Evolutionary conservation across 2,888 invertebrate genomes (phyloP).

Genomic region (Sesia apiformis): DNA sequence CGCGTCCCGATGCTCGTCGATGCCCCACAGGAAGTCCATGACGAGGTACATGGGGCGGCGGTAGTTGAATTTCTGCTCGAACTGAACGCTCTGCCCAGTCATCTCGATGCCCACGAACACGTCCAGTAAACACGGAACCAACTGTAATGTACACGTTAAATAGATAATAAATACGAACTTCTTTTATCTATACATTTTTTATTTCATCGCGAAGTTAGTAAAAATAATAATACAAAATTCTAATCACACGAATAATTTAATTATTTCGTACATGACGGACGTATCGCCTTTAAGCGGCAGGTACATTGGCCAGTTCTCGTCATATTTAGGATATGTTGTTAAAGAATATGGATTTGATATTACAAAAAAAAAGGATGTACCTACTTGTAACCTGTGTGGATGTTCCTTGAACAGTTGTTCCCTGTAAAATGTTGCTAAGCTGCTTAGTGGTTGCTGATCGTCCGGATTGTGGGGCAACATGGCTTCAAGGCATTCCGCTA

Average conservation of each 20-base stretch:
- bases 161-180: too few species aligned
- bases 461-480: conserved; percentile 84
- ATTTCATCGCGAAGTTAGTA: too few species aligned
- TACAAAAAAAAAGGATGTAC: not conserved
- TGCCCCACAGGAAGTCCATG: conserved; percentile 93
- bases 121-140: conserved; percentile 86
- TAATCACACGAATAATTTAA: too few species aligned
- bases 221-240: too few species aligned
- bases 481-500: conserved; percentile 92
- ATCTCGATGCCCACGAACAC: conserved; percentile 98
- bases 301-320: too few species aligned
- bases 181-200: too few species aligned
- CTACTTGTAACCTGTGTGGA: conserved; percentile 80
- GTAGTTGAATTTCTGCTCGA: conserved; percentile 98
- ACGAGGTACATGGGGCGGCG: conserved; percentile 95
- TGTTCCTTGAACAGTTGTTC: conserved; percentile 86
- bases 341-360: too few species aligned
- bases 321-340: too few species aligned
- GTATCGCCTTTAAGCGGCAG: too few species aligned
- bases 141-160: conserved; percentile 46
- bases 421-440: conserved; percentile 72
- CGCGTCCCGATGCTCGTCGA: conserved; percentile 83
- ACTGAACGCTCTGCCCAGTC: conserved; percentile 96
- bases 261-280: too few species aligned
- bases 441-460: conserved; percentile 58